Evolutionary conservation across 2,888 invertebrate species (phyloP), one percentile per base, ranked within the genome.

Genomic region (Dicranocentrus wangi): DNA sequence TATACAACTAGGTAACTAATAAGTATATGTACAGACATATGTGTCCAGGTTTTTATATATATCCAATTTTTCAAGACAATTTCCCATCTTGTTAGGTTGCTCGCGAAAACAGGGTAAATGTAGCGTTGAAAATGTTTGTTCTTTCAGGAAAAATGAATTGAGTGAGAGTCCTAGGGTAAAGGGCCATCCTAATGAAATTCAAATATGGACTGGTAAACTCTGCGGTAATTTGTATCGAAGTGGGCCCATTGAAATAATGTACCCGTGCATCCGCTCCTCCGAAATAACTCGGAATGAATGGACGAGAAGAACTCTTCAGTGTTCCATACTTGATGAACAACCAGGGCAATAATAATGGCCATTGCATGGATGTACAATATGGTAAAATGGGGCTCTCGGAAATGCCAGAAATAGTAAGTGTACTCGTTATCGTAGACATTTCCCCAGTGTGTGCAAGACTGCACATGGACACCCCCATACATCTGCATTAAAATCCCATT

Each of bases 401-500:
- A 47, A 5, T 47, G 7, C 47, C n/a, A 47, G 2, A 47, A 47
- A 47, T 47, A 47, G 47, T 10, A 3, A 47, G 32, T 7, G 10
- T n/a, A 47, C 10, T 10, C 7, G 47, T 47, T 47, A 47, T 47
- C 47, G 32, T 3, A 3, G 5, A 10, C 32, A 32, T 32, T 32
- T 32, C 10, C 10, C 10, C 32, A 7, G 3, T 10, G 10, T 7
- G 10, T 32, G 10, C 10, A 32, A 32, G 32, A 3, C 32, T 7
- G 5, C 10, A 32, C 3, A 32, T 32, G 32, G 32, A 32, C 32
- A 25, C 23, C 25, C 55, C n/a, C 55, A 55, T 55, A 55, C 25
- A 55, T 61, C 71, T 47, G 61, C 61, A 60, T 71, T 71, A 61
- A 71, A 58, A 43, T 71, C 71, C 71, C 71, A 71, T 58, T 39